Evolutionary conservation across 2,797 vertebrate genomes (phyloP), one percentile per base, ranked within the genome.

Genomic region (Coranthus polyacanthus): DNA sequence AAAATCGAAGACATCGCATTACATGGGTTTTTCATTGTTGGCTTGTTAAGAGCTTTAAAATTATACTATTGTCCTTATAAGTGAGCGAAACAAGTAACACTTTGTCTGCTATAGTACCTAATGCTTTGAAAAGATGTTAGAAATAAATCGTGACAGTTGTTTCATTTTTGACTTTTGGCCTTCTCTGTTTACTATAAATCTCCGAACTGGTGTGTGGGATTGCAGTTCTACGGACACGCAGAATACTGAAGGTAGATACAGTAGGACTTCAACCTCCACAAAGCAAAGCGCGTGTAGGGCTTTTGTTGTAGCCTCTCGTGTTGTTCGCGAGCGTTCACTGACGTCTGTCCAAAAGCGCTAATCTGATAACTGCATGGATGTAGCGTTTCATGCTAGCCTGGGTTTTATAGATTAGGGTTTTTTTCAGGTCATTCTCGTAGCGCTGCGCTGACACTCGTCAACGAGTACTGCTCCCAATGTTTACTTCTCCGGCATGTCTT

Each of bases 401-500:
- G 0, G 3, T 0, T 22, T 17, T 65, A n/a, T 0, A 68, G 13
- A 18, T 72, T 4, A 0, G 0, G 0, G 9, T 1, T 66, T 59
- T 53, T 79, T 73, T 4, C 64, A 41, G 79, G 58, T 77, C 77
- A 83, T 39, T 38, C 38, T 32, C 53, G 9, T 10, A 22, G 64
- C 79, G 6, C 21, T 32, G 16, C 0, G 11, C 16, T 2, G 41
- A 74, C 72, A 20, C 62, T 16, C 39, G 10, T 66, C 58, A 70
- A 77, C 83, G 71, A 38, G 11, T 72, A 0, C 79, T 68, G 59
- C 68, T 68, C 65, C 75, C 80, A 85, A 77, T 93, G 89, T 85
- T 92, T 91, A 93, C 92, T 79, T 92, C 82, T 79, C 52, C 75
- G 70, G 87, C 85, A 69, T 87, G 90, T 86, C 68, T 69, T 56